Base-by-base conservation (phyloP, 1,140 invertebrate genomes). In the Acromyrmex heyeri region DNA sequence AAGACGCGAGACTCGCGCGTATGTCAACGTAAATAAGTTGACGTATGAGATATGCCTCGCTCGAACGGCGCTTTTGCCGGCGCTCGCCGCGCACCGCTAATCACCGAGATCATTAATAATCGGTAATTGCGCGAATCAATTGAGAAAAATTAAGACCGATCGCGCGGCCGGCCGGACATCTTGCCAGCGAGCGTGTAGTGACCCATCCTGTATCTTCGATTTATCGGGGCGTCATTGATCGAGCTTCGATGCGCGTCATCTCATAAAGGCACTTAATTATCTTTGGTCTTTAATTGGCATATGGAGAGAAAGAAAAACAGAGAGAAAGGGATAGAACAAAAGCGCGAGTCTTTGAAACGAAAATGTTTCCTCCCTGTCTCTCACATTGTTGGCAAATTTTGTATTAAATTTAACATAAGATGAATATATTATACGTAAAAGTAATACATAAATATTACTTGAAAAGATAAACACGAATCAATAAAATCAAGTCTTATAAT, bases 51-150 rank as follows among this genome's bases (percentile, higher is more conserved):
- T 50, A 30, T 57, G 70, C 18, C 21, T 21, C 38, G 55, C 24
- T 50, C 55, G 59, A 77, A 65, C 34, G 44, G 18, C 14, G 12
- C 34, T 88, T 78, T 67, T 64, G 48, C 70, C 48, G 70, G 27
- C 50, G 55, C 10, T 57, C 48, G 72, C 38, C 78, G 81, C 50
- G 79, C 77, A 81, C 16, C 55, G 65, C 73, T 78, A 88, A 85
- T 87, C 85, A 78, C 73, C 53, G 69, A 86, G 72, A 64, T 90
- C 77, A 86, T 86, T 88, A 90, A 88, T 86, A 88, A 88, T 82
- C 48, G 64, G 50, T 88, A 86, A 90, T 90, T 86, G 79, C 87
- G 61, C 50, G 79, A 78, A 88, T 88, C 62, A 82, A 88, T 85
- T 65, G 78, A 53, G 75, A 88, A 82, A 86, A 75, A 88, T 90